A percentile compares a stretch with the other conserved stretches of the same genome.
Conservation (phyloP, 2,113 vertebrate genomes). For the Casuarius casuarius region DNA sequence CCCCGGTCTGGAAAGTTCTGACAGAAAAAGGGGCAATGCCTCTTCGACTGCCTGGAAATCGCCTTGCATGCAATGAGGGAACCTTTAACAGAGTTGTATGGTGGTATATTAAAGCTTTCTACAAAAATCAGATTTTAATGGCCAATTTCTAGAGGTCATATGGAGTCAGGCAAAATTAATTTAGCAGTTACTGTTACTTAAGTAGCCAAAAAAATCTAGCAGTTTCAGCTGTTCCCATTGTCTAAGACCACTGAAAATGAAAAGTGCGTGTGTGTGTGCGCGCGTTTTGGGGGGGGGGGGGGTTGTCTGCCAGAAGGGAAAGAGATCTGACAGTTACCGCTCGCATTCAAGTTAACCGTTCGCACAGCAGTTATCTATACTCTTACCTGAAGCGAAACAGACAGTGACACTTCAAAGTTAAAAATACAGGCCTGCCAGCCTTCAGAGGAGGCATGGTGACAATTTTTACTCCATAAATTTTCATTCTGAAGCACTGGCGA, state of each 20-base stretch:
- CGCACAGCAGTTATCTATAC: accelerated
- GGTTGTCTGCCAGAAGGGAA: neutral
- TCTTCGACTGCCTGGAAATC: neutral
- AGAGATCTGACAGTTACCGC: accelerated
- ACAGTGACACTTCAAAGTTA: neutral
- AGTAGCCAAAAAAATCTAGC: neutral
- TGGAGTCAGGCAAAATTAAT: neutral
- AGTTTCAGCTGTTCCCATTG: neutral
- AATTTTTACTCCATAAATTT: neutral
- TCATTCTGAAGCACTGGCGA: too few species aligned
- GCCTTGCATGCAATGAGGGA: accelerated
- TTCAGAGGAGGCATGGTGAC: neutral
- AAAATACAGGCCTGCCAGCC: too few species aligned
- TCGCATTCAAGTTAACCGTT: neutral
- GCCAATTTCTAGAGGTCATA: neutral
- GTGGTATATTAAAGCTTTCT: neutral
- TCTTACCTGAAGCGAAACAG: neutral
- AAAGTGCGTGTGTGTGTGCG: neutral
- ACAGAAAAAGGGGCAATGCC: neutral
- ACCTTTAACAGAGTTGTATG: accelerated
- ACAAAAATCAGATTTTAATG: neutral
- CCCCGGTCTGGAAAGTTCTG: neutral
- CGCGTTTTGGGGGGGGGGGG: too few species aligned
- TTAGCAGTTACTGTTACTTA: neutral
- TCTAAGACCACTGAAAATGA: neutral